Evolutionary conservation across 2,113 vertebrate genomes (phyloP).

Genomic region (Microtus oregoni): DNA sequence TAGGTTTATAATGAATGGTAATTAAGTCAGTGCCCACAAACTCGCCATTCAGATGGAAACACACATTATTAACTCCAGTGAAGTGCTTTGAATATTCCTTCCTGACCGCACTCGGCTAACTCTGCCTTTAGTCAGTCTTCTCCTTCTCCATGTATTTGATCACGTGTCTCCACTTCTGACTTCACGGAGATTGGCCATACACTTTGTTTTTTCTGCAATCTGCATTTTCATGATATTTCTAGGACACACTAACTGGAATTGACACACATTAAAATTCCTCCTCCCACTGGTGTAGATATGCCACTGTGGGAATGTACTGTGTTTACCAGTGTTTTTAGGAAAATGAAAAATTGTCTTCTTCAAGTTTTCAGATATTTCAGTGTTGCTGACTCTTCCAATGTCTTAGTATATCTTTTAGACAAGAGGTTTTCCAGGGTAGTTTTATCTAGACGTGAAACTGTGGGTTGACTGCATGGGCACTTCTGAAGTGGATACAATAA

Average conservation of each 20-base stretch:
- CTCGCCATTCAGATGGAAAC: not conserved
- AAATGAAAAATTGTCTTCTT: not conserved
- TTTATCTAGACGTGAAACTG: conserved; percentile 23
- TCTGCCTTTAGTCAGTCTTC: not conserved
- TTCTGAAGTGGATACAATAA: not conserved
- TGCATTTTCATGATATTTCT: conserved; percentile 19
- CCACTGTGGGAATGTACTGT: not conserved
- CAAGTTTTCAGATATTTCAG: conserved; percentile 19
- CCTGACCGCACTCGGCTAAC: not conserved
- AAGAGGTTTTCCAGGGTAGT: conserved; percentile 18
- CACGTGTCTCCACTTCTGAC: not conserved
- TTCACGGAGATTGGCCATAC: not conserved
- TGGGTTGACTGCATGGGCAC: not conserved
- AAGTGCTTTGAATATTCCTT: not conserved
- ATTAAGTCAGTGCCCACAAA: conserved; percentile 25
- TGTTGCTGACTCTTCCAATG: not conserved
- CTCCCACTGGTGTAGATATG: not conserved
- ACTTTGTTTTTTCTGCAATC: not conserved
- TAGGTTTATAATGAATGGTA: conserved; percentile 12
- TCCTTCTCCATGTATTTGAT: not conserved
- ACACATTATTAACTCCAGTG: not conserved
- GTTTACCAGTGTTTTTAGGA: not conserved
- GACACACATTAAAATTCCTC: not conserved
- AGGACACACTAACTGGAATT: not conserved
- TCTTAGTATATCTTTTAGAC: not conserved